Evolutionary conservation across 2,113 vertebrate genomes (phyloP).

Genomic region (Boulengeromyrus knoepffleri): DNA sequence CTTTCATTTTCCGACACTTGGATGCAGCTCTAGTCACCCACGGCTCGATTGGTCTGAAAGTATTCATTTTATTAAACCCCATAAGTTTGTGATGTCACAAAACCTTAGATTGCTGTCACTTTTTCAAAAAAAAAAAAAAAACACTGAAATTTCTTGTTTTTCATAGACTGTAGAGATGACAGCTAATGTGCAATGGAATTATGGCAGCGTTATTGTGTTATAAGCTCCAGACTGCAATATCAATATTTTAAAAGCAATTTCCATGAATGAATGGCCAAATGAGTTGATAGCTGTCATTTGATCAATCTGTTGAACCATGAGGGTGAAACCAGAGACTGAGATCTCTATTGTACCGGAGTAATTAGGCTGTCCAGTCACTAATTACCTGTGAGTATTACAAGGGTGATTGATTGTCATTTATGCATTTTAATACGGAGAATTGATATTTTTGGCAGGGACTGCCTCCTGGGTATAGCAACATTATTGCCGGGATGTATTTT

Average conservation of each 20-base stretch:
- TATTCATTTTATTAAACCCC: background rate
- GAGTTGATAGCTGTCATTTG: constrained; percentile 69
- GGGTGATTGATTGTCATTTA: constrained; percentile 79
- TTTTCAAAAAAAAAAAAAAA: background rate
- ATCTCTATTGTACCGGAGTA: constrained; percentile 75
- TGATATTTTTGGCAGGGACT: constrained; percentile 37
- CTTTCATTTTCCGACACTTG: background rate
- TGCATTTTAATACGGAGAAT: constrained; percentile 62
- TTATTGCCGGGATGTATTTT: background rate
- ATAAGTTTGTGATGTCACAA: background rate
- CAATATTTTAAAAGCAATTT: constrained; percentile 15
- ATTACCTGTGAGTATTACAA: constrained; percentile 74
- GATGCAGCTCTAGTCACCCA: background rate
- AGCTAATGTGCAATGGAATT: background rate
- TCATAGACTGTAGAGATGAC: background rate
- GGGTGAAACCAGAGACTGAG: constrained; percentile 66
- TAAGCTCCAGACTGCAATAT: background rate
- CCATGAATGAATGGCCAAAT: constrained; percentile 45
- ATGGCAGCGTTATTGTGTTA: background rate
- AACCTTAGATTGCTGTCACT: background rate
- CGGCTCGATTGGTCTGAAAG: background rate
- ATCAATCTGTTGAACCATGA: constrained; percentile 68
- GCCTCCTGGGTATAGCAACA: constrained; percentile 2
- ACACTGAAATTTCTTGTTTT: background rate
- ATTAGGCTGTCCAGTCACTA: constrained; percentile 75